Conservation (phyloP, 2,113 vertebrate species). For the Heptranchias perlo region DNA sequence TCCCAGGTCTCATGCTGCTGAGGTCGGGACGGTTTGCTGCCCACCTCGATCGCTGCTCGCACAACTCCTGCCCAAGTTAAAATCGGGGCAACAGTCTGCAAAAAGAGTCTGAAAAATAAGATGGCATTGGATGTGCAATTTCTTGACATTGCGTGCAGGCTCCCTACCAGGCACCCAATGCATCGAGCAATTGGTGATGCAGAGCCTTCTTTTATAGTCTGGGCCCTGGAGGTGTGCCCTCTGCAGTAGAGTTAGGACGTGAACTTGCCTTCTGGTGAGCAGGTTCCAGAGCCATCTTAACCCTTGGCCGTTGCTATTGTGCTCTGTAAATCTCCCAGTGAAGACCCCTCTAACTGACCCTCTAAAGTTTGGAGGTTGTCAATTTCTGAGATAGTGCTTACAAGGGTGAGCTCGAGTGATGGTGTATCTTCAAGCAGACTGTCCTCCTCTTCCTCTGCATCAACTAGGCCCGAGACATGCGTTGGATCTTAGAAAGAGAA, state of each 20-base stretch:
- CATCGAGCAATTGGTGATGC: neutral
- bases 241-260: neutral
- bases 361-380: neutral
- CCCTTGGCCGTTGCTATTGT: neutral
- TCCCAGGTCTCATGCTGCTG: neutral
- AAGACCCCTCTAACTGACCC: neutral
- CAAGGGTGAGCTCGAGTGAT: neutral
- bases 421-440: neutral
- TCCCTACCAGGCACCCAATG: too few species aligned
- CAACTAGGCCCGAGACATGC: neutral
- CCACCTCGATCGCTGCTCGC: neutral
- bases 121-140: neutral
- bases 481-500: neutral
- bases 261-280: neutral
- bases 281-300: neutral
- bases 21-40: neutral
- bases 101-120: neutral
- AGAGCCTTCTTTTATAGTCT: neutral
- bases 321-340: neutral
- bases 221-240: neutral
- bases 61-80: neutral
- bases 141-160: neutral
- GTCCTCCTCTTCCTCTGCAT: neutral
- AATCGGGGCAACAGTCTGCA: neutral
- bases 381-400: neutral